These are phyloP conservation scores for Benitochromis conjunctus DNA, from an alignment of 2,113 vertebrate genomes.

Conservation along the genomic window DNA sequence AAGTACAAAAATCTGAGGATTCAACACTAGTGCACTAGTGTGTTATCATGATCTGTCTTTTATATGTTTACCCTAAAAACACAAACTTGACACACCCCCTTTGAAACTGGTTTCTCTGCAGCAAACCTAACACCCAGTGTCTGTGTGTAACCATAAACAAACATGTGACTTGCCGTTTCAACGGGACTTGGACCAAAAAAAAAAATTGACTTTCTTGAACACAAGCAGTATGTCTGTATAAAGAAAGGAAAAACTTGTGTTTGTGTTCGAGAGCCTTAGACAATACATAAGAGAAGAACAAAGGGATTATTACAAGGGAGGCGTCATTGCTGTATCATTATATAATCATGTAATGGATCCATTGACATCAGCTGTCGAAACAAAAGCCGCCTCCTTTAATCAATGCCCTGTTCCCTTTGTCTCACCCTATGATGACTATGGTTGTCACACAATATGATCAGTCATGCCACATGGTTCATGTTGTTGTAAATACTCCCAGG, in stretches of 20 bases:
- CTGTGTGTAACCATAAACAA: conserved; percentile 5
- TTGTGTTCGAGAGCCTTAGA: not conserved
- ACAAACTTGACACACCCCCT: conserved; percentile 35
- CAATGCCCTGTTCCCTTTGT: not conserved
- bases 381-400: conserved; percentile 6
- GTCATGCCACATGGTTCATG: not conserved
- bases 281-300: not conserved
- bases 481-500: not conserved
- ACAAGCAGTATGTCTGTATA: not conserved
- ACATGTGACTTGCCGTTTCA: not conserved
- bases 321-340: conserved; percentile 15
- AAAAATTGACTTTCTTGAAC: not conserved
- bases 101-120: conserved; percentile 62
- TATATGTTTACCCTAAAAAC: not conserved
- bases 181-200: not conserved
- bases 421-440: not conserved
- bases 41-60: not conserved
- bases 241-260: not conserved
- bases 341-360: conserved; percentile 20
- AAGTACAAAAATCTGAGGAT: not conserved
- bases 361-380: conserved; percentile 22
- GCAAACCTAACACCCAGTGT: not conserved
- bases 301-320: conserved; percentile 2
- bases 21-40: not conserved
- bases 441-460: not conserved